phyloP scores from a whole-genome alignment of 2,797 vertebrate genomes.

The Melanotaenia nigrans region DNA sequence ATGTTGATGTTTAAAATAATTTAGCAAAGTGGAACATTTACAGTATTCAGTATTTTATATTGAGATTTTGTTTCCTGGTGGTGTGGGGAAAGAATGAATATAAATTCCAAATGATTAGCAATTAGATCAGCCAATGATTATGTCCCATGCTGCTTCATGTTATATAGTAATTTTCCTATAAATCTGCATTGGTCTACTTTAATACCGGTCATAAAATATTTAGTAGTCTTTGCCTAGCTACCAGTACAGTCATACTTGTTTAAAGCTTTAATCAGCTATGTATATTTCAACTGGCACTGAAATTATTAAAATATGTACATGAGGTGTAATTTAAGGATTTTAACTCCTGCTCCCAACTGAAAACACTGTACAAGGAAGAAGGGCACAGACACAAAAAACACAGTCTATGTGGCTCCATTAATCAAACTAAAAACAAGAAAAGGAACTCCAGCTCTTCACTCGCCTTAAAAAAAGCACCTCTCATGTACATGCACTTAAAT shows the following conservation, averaged over 20 bases:
- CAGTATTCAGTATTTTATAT: neutral
- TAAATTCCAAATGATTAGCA: too few relatives aligned
- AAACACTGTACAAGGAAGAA: neutral
- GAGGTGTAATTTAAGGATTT: neutral
- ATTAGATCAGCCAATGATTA: too few relatives aligned
- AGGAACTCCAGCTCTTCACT: neutral
- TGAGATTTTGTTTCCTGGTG: neutral
- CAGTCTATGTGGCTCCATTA: conserved; percentile 45
- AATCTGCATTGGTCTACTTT: neutral
- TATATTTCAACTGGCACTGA: neutral
- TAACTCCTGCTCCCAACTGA: neutral
- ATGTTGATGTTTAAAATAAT: neutral
- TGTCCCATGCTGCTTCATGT: neutral
- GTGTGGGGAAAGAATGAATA: neutral
- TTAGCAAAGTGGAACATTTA: neutral
- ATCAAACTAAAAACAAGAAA: conserved; percentile 9
- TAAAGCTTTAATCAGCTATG: neutral
- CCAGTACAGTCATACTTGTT: neutral
- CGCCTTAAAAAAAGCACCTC: neutral
- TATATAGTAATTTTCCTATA: neutral
- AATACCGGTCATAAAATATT: neutral
- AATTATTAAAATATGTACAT: neutral
- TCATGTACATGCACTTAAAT: neutral
- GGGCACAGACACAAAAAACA: conserved; percentile 23
- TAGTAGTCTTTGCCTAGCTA: neutral